Conservation (phyloP, 1,140 invertebrate species). For the Temnothorax curvispinosus region DNA sequence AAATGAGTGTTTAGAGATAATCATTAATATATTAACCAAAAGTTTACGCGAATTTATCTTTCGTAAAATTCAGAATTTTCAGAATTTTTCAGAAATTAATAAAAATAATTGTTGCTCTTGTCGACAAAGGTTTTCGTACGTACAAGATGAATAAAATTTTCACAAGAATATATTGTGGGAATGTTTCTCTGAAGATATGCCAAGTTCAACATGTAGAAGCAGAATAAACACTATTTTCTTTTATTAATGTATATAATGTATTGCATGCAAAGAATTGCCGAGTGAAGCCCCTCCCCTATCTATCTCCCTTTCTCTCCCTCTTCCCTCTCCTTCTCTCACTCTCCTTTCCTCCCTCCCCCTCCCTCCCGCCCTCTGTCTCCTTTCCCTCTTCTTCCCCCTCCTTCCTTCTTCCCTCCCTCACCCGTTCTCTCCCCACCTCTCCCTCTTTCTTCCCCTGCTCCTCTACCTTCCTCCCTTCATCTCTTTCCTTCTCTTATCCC, state of each 20-base stretch:
- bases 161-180: background rate
- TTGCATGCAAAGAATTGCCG: background rate
- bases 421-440: background rate
- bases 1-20: background rate
- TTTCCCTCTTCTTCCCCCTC: background rate
- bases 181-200: background rate
- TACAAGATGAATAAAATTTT: background rate
- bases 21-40: background rate
- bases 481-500: background rate
- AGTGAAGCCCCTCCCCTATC: too few species aligned
- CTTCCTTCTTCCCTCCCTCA: background rate
- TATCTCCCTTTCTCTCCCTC: background rate
- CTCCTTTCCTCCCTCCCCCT: too few species aligned
- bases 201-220: background rate
- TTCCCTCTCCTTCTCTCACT: background rate
- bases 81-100: background rate
- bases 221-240: background rate
- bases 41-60: background rate
- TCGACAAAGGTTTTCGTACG: background rate
- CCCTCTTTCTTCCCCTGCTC: too few species aligned
- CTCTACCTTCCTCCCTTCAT: background rate
- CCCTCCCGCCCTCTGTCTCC: too few species aligned
- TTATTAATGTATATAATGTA: background rate
- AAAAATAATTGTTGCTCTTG: background rate
- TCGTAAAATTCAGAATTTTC: background rate